Base-by-base conservation (phyloP, 2,797 vertebrate genomes). In the Pseudopleuronectes americanus region DNA sequence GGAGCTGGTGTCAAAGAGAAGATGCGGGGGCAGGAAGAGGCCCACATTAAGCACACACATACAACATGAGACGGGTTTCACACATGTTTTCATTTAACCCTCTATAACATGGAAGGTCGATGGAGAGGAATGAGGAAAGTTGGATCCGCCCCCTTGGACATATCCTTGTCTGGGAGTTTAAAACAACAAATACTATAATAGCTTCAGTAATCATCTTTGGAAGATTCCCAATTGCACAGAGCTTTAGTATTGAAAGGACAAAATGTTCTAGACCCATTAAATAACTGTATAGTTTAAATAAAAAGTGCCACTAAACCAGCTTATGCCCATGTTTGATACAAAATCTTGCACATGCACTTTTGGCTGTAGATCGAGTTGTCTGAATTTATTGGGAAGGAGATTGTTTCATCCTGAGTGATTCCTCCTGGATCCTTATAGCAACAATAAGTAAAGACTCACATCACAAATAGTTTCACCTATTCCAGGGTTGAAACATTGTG, bases 1-100 rank as follows among this genome's bases (percentile, higher is more conserved):
- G 63, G 55, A 51, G 54, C 41, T 71, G 1, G 13, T 63, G 69
- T 71, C 2, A 4, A 64, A 68, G 47, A 28, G 68, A 80, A 68
- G 71, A 80, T 62, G 38, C 58, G 69, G 67, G 73, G 57, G 53
- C 80, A 91, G 89, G 85, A 91, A 91, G 88, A 81, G 84, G 87
- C 87, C 81, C 85, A 62, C 70, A 76, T 79, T 54, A 66, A 71
- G 56, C 71, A 74, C 84, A 88, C 80, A 82, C 86, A 82, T 79
- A 83, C 77, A 79, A 45, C 66, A 84, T 33, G 12, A 77, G 68
- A 58, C 28, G 64, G 76, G 53, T 23, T 59, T 71, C 81, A 81
- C 91, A 92, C 68, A 63, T 93, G 91, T 83, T 88, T 92, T 65
- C 79, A 83, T 81, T 93, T 87, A 92, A 91, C 84, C 84, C 87